Percentiles rank a stretch among this genome's conserved stretches.
Evolutionary conservation across 2,113 vertebrate species (phyloP).

Genomic region (Circaetus cinerascens): DNA sequence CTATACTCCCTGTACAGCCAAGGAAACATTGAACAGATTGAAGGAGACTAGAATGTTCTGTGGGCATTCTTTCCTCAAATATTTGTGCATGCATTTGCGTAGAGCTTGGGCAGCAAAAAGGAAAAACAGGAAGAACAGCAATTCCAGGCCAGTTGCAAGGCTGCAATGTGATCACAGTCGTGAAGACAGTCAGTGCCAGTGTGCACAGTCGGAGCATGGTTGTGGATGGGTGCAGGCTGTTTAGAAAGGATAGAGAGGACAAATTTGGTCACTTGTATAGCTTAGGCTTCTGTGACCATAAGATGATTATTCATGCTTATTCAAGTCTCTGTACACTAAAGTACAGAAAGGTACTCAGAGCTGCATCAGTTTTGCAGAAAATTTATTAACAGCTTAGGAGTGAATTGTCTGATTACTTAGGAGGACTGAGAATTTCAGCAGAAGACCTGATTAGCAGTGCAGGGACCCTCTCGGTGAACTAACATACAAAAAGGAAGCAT

Average conservation of each 20-base stretch:
- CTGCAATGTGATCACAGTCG: too few species aligned
- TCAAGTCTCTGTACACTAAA: not conserved
- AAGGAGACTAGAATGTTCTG: not conserved
- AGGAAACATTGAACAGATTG: not conserved
- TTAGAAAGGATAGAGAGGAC: not conserved
- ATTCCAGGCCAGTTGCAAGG: not conserved
- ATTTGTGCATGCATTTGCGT: not conserved
- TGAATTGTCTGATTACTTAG: not conserved
- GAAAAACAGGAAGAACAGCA: not conserved
- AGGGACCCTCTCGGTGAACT: not conserved
- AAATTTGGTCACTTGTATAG: not conserved
- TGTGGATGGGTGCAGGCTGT: not conserved
- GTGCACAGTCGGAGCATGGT: not conserved
- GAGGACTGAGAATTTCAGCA: not conserved
- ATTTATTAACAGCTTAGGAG: not conserved
- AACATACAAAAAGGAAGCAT: not conserved
- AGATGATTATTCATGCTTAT: not conserved
- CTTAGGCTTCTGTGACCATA: not conserved
- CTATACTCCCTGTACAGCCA: not conserved
- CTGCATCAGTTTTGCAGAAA: not conserved
- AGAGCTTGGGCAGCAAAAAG: not conserved
- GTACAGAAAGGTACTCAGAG: not conserved
- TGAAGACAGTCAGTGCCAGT: not conserved
- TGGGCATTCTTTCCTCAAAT: not conserved
- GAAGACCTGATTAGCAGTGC: not conserved